These are phyloP conservation scores for Magallana ariakensis DNA, from an alignment of 1,140 invertebrate genomes.

Conservation along the genomic window DNA sequence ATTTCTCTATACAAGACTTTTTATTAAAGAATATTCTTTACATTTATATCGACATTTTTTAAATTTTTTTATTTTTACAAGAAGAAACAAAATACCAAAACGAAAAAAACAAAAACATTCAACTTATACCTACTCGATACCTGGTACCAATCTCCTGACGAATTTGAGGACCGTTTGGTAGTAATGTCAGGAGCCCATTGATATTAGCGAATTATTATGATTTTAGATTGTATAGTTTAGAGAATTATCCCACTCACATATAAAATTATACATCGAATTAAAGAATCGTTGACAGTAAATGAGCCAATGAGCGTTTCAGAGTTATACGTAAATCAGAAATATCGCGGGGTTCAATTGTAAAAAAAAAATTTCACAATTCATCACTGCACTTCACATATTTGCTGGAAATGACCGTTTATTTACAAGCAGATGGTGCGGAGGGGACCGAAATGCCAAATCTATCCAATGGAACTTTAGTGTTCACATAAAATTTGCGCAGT, in stretches of 20 bases:
- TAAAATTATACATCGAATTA: not conserved
- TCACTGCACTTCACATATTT: not conserved
- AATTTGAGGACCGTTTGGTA: too few relatives aligned
- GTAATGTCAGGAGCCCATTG: too few relatives aligned
- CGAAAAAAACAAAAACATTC: too few relatives aligned
- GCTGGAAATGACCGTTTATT: not conserved
- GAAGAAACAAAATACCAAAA: too few relatives aligned
- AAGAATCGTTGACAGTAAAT: not conserved
- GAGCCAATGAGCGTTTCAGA: too few relatives aligned
- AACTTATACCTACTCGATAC: too few relatives aligned
- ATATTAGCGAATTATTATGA: too few relatives aligned
- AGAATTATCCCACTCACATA: not conserved
- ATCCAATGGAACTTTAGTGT: not conserved
- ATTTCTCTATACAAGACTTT: too few relatives aligned
- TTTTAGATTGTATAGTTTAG: not conserved
- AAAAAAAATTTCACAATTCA: slow-evolving; percentile 3
- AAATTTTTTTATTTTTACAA: too few relatives aligned
- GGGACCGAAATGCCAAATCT: not conserved
- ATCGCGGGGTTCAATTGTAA: not conserved
- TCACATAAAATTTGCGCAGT: not conserved
- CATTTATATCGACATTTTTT: too few relatives aligned
- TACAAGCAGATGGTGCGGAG: not conserved
- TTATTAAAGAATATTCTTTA: too few relatives aligned
- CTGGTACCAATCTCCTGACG: too few relatives aligned
- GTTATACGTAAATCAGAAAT: not conserved